Percentiles rank a stretch among this genome's conserved stretches.
Evolutionary conservation across 2,113 vertebrate species (phyloP).

Genomic region (Callocephalon fimbriatum): DNA sequence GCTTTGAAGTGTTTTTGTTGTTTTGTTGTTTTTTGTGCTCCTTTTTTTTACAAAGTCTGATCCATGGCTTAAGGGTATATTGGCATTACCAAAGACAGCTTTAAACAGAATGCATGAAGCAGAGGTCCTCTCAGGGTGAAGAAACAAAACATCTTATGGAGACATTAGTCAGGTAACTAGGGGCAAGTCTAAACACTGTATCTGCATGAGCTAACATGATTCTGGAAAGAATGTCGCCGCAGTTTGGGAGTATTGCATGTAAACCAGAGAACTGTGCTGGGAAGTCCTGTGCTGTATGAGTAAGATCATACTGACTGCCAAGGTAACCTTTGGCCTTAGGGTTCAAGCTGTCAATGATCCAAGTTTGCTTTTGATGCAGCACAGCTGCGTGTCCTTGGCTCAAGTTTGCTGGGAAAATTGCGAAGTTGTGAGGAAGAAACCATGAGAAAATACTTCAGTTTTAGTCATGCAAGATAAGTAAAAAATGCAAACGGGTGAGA

Average conservation of each 20-base stretch:
- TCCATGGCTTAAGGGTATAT: not conserved
- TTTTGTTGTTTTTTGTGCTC: not conserved
- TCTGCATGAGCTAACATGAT: not conserved
- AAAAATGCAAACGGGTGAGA: conserved; percentile 14
- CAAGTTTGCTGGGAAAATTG: not conserved
- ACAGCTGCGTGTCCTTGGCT: conserved; percentile 47
- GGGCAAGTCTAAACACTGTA: not conserved
- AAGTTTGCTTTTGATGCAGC: conserved; percentile 1
- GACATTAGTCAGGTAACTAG: not conserved
- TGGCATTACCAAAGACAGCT: not conserved
- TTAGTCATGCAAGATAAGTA: not conserved
- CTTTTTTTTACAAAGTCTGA: not conserved
- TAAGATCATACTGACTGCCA: not conserved
- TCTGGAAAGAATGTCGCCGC: not conserved
- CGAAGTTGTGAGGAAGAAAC: conserved; percentile 1
- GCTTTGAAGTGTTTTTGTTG: not conserved
- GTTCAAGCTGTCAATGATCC: not conserved
- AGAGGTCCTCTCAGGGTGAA: not conserved
- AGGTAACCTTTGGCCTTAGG: conserved; percentile 1
- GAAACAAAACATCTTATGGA: not conserved
- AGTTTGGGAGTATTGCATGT: not conserved
- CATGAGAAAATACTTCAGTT: conserved; percentile 30
- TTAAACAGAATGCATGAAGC: not conserved
- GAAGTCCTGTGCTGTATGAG: not conserved
- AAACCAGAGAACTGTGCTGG: not conserved